Conservation (phyloP, 2,797 vertebrate species). For the Muscicapa striata region DNA sequence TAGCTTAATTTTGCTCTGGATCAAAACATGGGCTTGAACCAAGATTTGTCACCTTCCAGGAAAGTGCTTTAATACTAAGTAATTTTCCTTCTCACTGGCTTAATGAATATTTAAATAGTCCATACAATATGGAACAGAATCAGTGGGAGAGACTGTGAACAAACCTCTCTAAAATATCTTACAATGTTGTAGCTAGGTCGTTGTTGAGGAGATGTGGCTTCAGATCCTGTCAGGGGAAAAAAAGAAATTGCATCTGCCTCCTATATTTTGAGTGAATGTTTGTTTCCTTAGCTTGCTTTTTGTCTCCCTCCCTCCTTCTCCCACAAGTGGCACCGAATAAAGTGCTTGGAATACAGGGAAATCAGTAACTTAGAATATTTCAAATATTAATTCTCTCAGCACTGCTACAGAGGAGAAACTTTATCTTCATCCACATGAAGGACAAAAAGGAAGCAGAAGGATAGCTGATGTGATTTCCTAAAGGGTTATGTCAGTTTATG, state of each 20-base stretch:
- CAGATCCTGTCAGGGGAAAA: background rate
- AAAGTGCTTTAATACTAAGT: slow-evolving; percentile 22
- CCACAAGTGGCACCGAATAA: rapidly evolving
- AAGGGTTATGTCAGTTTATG: background rate
- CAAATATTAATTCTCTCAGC: background rate
- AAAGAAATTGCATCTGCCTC: background rate
- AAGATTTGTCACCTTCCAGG: slow-evolving; percentile 37
- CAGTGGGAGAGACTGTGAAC: background rate
- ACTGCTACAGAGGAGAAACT: background rate
- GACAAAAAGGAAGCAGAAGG: background rate
- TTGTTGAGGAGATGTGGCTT: background rate
- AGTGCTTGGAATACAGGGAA: background rate
- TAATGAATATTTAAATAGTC: slow-evolving; percentile 50
- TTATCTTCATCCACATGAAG: background rate
- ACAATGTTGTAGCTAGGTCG: background rate
- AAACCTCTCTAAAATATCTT: background rate
- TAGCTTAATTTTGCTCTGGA: background rate
- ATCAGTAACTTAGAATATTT: background rate
- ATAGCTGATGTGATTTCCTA: background rate
- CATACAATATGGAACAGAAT: background rate
- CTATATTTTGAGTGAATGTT: background rate
- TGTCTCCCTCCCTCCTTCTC: background rate
- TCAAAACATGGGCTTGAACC: background rate
- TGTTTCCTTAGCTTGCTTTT: background rate
- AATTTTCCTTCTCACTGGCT: slow-evolving; percentile 37